Percentiles rank a stretch among this genome's conserved stretches.
Evolutionary conservation across 23 tunicate species (phyloP).

Genomic region (Halocynthia roretzi): DNA sequence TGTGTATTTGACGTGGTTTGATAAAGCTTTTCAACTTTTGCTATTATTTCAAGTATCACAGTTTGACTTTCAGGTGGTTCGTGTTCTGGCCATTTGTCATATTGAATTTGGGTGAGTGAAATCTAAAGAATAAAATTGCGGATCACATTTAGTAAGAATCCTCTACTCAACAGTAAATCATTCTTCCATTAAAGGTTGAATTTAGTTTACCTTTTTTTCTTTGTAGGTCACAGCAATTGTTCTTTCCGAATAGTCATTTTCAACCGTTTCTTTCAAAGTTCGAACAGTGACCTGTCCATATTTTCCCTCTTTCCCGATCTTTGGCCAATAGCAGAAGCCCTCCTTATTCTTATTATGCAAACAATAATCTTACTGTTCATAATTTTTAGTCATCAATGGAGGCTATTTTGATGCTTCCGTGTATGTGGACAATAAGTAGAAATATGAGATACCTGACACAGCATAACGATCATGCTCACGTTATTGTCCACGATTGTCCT

Average conservation of each 20-base stretch:
- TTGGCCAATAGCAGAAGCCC: conserved; percentile 33
- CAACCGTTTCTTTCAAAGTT: conserved; percentile 9
- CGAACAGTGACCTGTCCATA: conserved; percentile 30
- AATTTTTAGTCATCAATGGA: too few species aligned
- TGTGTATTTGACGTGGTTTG: conserved; percentile 7
- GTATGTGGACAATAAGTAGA: conserved; percentile 2
- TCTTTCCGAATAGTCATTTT: conserved; percentile 17
- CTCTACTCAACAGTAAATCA: background rate
- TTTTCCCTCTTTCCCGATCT: conserved; percentile 1
- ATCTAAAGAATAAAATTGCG: background rate
- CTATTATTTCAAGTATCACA: conserved; percentile 5
- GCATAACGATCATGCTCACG: conserved; percentile 10
- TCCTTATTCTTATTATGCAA: conserved; percentile 7
- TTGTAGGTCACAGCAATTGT: conserved; percentile 13
- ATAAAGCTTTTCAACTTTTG: conserved; percentile 8
- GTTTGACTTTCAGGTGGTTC: background rate
- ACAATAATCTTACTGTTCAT: background rate
- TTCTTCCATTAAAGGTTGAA: background rate
- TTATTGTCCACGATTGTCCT: conserved; percentile 15
- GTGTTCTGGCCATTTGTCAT: conserved; percentile 17
- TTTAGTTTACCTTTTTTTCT: conserved; percentile 19
- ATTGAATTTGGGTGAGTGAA: background rate
- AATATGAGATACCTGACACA: background rate
- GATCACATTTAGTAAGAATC: background rate
- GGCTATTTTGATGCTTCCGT: background rate